Conservation (phyloP, 2,113 vertebrate species). For the Misgurnus mizolepis region DNA sequence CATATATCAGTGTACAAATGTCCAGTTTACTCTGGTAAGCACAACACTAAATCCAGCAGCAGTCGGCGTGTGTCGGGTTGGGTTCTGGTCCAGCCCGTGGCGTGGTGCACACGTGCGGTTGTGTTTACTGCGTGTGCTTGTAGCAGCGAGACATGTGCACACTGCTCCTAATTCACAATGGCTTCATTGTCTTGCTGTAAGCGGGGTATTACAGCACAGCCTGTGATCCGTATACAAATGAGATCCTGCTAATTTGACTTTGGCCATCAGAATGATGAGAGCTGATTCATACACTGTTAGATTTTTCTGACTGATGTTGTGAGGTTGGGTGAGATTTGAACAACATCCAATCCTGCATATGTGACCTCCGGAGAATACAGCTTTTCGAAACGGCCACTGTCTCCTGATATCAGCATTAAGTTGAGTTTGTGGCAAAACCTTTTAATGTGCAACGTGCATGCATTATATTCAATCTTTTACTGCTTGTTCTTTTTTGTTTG, state of each 20-base stretch:
- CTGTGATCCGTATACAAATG: constrained; percentile 50
- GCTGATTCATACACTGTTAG: constrained; percentile 14
- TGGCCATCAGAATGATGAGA: constrained; percentile 20
- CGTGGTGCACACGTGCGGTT: constrained; percentile 19
- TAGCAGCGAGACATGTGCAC: constrained; percentile 41
- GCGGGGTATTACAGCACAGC: constrained; percentile 35
- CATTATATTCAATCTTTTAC: too few species aligned
- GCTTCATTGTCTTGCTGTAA: constrained; percentile 32
- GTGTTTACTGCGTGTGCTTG: constrained; percentile 34
- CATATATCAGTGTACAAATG: neutral
- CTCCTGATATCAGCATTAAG: too few species aligned
- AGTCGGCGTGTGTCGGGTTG: neutral
- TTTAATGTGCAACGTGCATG: too few species aligned
- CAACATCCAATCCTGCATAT: neutral
- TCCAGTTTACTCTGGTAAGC: too few species aligned
- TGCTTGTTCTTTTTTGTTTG: too few species aligned
- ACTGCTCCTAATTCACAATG: constrained; percentile 48
- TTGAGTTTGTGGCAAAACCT: too few species aligned
- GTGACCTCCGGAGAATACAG: too few species aligned
- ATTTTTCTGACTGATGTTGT: neutral
- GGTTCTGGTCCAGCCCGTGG: neutral
- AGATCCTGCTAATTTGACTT: constrained; percentile 43
- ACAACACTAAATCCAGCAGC: neutral
- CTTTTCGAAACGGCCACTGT: too few species aligned
- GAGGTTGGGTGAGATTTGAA: constrained; percentile 24